These are phyloP conservation scores for Pseudoatta argentina DNA, from an alignment of 1,140 invertebrate species.

Conservation along the genomic window DNA sequence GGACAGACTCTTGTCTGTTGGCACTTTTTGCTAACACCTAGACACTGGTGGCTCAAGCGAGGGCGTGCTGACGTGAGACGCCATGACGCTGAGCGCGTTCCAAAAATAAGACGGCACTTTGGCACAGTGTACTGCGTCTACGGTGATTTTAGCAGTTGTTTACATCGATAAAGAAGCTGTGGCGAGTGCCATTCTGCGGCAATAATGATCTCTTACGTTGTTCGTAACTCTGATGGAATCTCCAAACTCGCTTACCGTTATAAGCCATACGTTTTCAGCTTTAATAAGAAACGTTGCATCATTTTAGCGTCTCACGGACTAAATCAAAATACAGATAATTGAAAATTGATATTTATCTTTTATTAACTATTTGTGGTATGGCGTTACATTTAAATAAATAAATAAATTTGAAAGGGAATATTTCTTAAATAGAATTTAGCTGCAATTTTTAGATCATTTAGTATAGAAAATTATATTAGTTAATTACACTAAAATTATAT, in stretches of 20 bases:
- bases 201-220: conserved; percentile 79
- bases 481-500: neutral
- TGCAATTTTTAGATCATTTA: neutral
- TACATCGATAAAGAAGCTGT: conserved; percentile 84
- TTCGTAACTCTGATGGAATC: conserved; percentile 52
- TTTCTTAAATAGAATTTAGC: neutral
- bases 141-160: conserved; percentile 80
- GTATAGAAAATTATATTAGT: neutral
- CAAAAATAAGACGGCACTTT: conserved; percentile 82
- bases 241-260: neutral
- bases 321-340: neutral
- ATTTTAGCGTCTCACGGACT: neutral
- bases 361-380: neutral
- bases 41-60: conserved; percentile 69
- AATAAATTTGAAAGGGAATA: neutral
- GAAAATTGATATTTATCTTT: neutral
- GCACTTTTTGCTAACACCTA: conserved; percentile 67
- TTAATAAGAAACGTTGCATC: conserved; percentile 22
- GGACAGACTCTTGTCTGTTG: conserved; percentile 41
- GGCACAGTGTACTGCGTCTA: conserved; percentile 74
- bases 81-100: conserved; percentile 80
- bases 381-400: neutral
- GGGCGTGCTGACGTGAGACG: conserved; percentile 80
- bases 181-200: conserved; percentile 79
- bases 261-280: neutral